phyloP scores from a whole-genome alignment of 2,797 vertebrate genomes.

The Allobates femoralis region DNA sequence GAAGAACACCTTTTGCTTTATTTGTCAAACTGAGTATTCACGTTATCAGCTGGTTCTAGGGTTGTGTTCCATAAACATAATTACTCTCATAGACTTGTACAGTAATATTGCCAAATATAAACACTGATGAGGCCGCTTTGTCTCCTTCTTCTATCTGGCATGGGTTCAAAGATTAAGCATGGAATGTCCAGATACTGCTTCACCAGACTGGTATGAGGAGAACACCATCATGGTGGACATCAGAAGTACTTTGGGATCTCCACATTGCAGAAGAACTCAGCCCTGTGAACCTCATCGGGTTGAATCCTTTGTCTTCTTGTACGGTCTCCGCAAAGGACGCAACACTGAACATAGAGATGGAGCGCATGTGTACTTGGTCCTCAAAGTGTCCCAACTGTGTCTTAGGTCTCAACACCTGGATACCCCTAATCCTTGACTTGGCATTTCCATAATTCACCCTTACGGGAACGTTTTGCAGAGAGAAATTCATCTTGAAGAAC shows the following conservation, averaged over 20 bases:
- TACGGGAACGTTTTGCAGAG: constrained; percentile 50
- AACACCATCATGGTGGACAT: background rate
- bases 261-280: background rate
- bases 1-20: constrained; percentile 49
- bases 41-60: background rate
- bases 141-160: constrained; percentile 28
- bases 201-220: constrained; percentile 1
- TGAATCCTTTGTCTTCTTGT: constrained; percentile 26
- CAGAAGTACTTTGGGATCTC: constrained; percentile 46
- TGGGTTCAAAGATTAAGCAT: constrained; percentile 27
- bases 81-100: constrained; percentile 35
- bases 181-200: constrained; percentile 25
- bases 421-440: constrained; percentile 25
- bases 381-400: background rate
- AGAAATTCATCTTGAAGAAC: constrained; percentile 64
- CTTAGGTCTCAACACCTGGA: constrained; percentile 18
- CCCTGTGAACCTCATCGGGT: constrained; percentile 5
- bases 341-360: constrained; percentile 31
- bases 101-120: constrained; percentile 51
- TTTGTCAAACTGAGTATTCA: background rate
- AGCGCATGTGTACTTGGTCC: no score
- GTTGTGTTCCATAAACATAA: background rate
- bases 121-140: constrained; percentile 31
- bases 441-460: constrained; percentile 49
- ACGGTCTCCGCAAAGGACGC: constrained; percentile 33